Base-by-base conservation (phyloP, 2,797 vertebrate genomes). In the Dermochelys coriacea region DNA sequence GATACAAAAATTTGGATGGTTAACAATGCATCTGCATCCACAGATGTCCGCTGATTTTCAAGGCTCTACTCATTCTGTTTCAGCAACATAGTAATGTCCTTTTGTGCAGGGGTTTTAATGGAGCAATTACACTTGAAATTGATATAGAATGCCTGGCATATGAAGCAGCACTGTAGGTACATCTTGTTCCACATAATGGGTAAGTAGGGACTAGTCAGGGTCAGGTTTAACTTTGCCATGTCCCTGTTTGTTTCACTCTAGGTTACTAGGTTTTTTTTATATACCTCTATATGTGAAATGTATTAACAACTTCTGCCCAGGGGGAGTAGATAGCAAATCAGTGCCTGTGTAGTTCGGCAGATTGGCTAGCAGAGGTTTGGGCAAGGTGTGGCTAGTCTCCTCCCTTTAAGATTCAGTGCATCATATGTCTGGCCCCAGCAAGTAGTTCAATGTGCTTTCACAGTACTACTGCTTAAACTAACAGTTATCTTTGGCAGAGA, bases 401-500 rank as follows among this genome's bases (percentile, higher is more conserved):
- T 68, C 50, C 64, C 81, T 90, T 90, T 87, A 89, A 93, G 88
- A 82, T 90, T 85, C 49, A 92, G 52, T 91, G 88, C 5, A 1
- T 89, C 83, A 79, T 94, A 92, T 92, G 51, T 96, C 93, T 96
- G 94, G 96, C 88, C 81, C 88, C 83, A 75, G 79, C 57, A 84
- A 96, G 87, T 74, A 84, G 77, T 93, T 82, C 92, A 90, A 94
- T 9, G 47, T 95, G 64, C 86, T 96, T 91, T 96, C 71, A 81
- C 64, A 81, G 50, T 94, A 88, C 77, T 89, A 59, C 84, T 91
- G 92, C 93, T 97, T 96, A 97, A 96, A 94, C 93, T 96, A 97
- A 97, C 90, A 97, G 92, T 97, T 97, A 31, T 97, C 83, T 95
- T 97, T 98, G 97, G 97, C 97, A 97, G 64, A 79, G 85, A 81